A percentile compares a stretch with the other conserved stretches of the same genome.
Conservation (phyloP, 2,888 invertebrate species). For the Eubasilissa splendida region DNA sequence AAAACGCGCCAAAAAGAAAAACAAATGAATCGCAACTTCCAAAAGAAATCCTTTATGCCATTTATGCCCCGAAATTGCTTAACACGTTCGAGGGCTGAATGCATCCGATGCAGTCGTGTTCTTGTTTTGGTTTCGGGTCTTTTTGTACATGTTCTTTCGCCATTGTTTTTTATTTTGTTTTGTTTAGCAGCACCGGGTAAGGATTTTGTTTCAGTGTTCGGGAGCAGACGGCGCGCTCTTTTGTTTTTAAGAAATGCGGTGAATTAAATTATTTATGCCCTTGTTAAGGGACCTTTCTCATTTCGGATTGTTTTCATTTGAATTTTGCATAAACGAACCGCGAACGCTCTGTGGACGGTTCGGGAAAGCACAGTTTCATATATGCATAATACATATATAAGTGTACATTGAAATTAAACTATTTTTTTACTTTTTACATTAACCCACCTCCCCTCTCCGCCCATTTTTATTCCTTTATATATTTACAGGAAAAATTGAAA, state of each 20-base stretch:
- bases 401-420: no score
- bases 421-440: no score
- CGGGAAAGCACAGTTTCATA: no score
- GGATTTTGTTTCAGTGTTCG: slow-evolving; percentile 39
- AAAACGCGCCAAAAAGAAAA: slow-evolving; percentile 11
- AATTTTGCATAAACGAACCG: slow-evolving; percentile 23
- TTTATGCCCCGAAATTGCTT: slow-evolving; percentile 54
- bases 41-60: slow-evolving; percentile 47
- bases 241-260: slow-evolving; percentile 53
- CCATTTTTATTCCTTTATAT: no score
- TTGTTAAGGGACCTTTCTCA: slow-evolving; percentile 50
- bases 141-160: slow-evolving; percentile 17
- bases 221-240: slow-evolving; percentile 54
- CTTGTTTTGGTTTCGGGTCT: slow-evolving; percentile 11
- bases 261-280: slow-evolving; percentile 57
- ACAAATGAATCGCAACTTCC: slow-evolving; percentile 5
- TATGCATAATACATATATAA: no score
- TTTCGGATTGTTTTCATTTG: slow-evolving; percentile 40
- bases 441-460: no score
- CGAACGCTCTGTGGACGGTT: background rate
- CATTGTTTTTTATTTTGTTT: slow-evolving; percentile 42
- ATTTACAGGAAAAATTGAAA: no score
- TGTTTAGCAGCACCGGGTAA: slow-evolving; percentile 29
- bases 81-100: slow-evolving; percentile 51
- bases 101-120: slow-evolving; percentile 39